phyloP scores from a whole-genome alignment of 2,113 vertebrate genomes.

The Myrmophylax atrothorax region DNA sequence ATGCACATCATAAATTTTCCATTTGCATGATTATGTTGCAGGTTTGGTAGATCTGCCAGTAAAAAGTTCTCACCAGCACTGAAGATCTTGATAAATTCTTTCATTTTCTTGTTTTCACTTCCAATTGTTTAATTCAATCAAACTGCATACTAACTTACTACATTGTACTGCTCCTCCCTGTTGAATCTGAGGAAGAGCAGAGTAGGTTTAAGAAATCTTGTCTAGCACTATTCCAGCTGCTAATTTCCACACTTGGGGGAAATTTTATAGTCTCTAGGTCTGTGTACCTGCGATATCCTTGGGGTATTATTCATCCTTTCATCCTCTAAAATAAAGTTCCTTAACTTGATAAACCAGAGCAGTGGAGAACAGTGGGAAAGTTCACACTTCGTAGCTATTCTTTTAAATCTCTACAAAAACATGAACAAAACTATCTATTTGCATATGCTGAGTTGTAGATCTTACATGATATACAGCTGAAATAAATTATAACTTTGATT shows the following conservation, averaged over 20 bases:
- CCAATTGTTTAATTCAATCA: neutral
- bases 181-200: neutral
- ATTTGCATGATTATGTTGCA: neutral
- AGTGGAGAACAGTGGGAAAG: neutral
- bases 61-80: neutral
- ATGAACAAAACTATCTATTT: neutral
- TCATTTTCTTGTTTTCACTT: neutral
- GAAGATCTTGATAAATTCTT: neutral
- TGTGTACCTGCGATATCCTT: neutral
- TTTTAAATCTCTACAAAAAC: neutral
- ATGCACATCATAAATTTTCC: neutral
- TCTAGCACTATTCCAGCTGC: neutral
- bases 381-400: neutral
- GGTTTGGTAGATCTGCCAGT: neutral
- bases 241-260: too few species aligned
- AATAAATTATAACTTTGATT: neutral
- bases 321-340: neutral
- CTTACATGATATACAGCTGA: neutral
- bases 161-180: neutral
- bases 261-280: neutral
- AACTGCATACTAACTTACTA: neutral
- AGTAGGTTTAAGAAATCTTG: neutral
- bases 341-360: neutral
- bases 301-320: neutral
- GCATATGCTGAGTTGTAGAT: neutral